Conservation (phyloP, 2,888 invertebrate genomes). For the Rhimphoctona megacephalus region DNA sequence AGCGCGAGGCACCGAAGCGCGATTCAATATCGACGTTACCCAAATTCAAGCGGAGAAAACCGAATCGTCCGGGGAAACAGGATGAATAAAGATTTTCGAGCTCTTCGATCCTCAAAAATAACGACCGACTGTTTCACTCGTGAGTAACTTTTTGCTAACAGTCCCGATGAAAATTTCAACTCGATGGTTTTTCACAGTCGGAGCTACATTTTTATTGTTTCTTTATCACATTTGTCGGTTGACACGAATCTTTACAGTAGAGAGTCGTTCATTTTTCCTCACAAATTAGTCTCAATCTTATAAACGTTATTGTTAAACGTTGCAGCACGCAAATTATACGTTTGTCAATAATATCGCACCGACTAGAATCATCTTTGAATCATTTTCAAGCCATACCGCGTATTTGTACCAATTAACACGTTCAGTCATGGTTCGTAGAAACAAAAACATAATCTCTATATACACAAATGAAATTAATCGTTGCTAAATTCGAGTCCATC, state of each 20-base stretch:
- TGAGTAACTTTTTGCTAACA: conserved; percentile 7
- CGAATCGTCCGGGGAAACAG: conserved; percentile 4
- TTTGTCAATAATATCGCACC: conserved; percentile 38
- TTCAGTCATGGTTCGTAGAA: conserved; percentile 56
- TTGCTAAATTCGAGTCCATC: not conserved
- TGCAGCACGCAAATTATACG: conserved; percentile 19
- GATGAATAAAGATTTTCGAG: conserved; percentile 15
- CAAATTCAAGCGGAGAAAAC: conserved; percentile 81
- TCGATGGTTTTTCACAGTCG: not conserved
- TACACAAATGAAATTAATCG: not conserved
- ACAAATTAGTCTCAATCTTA: conserved; percentile 35
- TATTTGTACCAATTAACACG: not conserved
- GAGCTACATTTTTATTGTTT: conserved; percentile 17
- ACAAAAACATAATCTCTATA: conserved; percentile 3
- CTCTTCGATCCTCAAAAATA: conserved; percentile 13
- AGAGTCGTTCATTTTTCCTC: not conserved
- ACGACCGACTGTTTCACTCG: not conserved
- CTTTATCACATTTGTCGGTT: conserved; percentile 10
- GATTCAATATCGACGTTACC: conserved; percentile 89
- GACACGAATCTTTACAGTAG: not conserved
- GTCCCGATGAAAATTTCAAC: not conserved
- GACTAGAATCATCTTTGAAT: conserved; percentile 51
- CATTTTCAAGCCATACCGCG: not conserved
- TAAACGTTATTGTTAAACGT: conserved; percentile 35
- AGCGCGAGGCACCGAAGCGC: conserved; percentile 88